Base-by-base conservation (phyloP, 2,888 invertebrate genomes). In the Eupithecia abbreviata region DNA sequence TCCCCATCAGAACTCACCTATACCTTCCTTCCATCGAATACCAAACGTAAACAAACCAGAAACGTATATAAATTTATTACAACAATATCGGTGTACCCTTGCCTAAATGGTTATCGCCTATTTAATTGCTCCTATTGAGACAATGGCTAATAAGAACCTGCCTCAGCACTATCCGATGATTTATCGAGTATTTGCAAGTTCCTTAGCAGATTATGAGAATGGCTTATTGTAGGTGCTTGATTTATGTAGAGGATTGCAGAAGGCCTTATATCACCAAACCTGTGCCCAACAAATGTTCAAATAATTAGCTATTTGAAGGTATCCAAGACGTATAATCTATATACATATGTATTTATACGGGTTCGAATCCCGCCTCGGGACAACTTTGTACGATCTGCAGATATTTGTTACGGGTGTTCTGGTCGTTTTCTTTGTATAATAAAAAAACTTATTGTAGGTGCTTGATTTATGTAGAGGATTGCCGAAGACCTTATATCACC, bases 131-230 rank as follows among this genome's bases (percentile, higher is more conserved):
- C 86, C 89, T 86, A 90, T 88, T 86, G 88, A 92, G 92, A 94
- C 94, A 93, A 94, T 93, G 90, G 92, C 91, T 94, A 92, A 92
- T 94, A 95, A 95, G 94, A 94, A 94, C 90, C 90, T 90, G 88
- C 86, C 89, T 91, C 90, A 91, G 88, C 90, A 91, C 90, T 90
- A 91, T 90, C 87, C 81, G 82, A 81, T 93, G 94, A 94, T 94
- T 93, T 94, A 94, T 93, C 84, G 88, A 86, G 86, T 88, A 88
- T 88, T 90, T 85, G 87, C 87, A 91, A 91, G 88, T 91, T 90
- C 86, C 86, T 80, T 82, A 84, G 82, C 88, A 91, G 91, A 92
- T 92, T 91, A 91, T 85, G 89, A 90, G 90, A 90, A 82, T 91
- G 89, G 88, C 85, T 87, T 82, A 81, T 88, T 85, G 84, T 85